Conservation (phyloP, 2,113 vertebrate genomes). For the Gobio gobio region DNA sequence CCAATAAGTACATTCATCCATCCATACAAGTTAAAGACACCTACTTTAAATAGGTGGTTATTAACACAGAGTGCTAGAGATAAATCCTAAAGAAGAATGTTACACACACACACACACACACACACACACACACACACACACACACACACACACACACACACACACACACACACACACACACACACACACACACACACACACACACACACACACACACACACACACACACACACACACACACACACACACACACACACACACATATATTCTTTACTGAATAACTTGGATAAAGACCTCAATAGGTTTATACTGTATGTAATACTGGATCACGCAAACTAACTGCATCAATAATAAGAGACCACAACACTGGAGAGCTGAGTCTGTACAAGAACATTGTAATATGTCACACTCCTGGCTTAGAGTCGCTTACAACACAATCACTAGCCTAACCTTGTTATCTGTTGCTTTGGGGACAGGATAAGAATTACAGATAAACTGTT, state of each 20-base stretch:
- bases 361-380: neutral
- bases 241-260: no score
- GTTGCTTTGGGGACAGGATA: neutral
- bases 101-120: neutral
- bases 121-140: neutral
- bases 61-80: neutral
- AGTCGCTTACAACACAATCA: neutral
- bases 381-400: neutral
- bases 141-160: neutral
- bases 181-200: neutral
- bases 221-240: neutral
- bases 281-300: neutral
- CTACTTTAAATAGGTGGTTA: neutral
- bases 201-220: neutral
- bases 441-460: neutral
- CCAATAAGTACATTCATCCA: no score
- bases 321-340: neutral
- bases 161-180: neutral
- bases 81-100: neutral
- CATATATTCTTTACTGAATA: neutral
- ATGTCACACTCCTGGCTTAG: neutral
- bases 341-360: neutral
- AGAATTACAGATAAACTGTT: neutral
- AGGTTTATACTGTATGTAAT: neutral
- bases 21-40: no score